These are phyloP conservation scores for Cyphomyrus plagiostoma DNA, from an alignment of 2,113 vertebrate genomes.

Conservation along the genomic window DNA sequence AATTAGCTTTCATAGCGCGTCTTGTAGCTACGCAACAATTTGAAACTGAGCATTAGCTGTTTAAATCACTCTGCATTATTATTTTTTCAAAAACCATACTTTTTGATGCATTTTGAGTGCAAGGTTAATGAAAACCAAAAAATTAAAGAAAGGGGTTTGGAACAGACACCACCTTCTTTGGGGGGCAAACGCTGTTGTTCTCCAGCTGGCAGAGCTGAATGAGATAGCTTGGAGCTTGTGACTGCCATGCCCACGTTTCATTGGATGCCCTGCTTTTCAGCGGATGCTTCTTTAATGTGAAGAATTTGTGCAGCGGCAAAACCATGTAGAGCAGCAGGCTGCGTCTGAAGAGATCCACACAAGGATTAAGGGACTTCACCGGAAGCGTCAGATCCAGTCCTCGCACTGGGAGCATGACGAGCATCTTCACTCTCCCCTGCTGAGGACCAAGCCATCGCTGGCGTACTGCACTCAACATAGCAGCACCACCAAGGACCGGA, in stretches of 20 bases:
- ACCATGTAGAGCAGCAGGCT: not conserved
- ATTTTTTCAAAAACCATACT: not conserved
- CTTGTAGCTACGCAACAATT: not conserved
- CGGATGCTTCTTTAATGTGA: not conserved
- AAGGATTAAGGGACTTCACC: not conserved
- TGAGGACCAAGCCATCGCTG: not conserved
- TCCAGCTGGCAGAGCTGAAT: not conserved
- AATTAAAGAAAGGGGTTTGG: not conserved
- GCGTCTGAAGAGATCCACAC: not conserved
- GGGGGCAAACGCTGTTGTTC: not conserved
- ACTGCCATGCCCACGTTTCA: not conserved
- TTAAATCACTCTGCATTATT: not conserved
- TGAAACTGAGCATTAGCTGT: not conserved
- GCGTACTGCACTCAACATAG: not conserved
- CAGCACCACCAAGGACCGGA: conserved; percentile 20
- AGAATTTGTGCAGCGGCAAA: not conserved
- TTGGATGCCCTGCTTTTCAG: not conserved
- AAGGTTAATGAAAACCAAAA: not conserved
- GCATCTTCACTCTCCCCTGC: not conserved
- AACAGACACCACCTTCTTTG: not conserved
- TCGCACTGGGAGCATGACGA: not conserved
- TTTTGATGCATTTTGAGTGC: not conserved
- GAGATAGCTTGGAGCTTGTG: conserved; percentile 16
- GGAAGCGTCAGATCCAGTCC: not conserved
- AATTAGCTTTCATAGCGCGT: not conserved